Evolutionary conservation across 2,888 invertebrate genomes (phyloP).

Genomic region (Silvanus unidentatus): DNA sequence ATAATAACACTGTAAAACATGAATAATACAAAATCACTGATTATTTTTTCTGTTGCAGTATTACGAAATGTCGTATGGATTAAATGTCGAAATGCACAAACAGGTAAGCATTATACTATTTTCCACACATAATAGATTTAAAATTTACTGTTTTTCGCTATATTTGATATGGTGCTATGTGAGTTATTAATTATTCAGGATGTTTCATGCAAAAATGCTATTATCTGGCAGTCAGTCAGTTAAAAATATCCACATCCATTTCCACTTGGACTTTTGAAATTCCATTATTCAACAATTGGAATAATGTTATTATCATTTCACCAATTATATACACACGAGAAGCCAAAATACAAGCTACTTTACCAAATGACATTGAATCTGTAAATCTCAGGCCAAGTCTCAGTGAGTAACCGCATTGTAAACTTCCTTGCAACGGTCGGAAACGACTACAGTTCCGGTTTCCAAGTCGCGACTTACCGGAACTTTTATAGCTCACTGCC

Average conservation of each 20-base stretch:
- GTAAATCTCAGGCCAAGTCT: constrained; percentile 27
- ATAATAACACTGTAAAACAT: neutral
- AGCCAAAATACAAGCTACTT: constrained; percentile 15
- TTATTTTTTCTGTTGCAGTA: constrained; percentile 87
- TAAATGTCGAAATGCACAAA: constrained; percentile 97
- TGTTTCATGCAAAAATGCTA: no score
- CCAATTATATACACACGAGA: neutral
- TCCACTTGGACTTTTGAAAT: no score
- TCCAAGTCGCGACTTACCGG: constrained; percentile 29
- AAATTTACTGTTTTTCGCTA: no score
- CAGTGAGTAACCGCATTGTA: constrained; percentile 31
- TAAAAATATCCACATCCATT: no score
- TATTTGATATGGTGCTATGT: no score
- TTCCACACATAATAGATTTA: no score
- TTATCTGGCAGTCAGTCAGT: no score
- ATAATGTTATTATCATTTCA: no score
- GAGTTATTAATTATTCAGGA: no score
- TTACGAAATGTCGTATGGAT: constrained; percentile 96
- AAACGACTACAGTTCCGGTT: constrained; percentile 38
- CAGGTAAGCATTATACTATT: constrained; percentile 68
- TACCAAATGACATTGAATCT: constrained; percentile 24
- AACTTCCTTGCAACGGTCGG: constrained; percentile 34
- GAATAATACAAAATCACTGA: no score
- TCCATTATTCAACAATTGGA: no score
- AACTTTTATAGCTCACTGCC: constrained; percentile 36